Evolutionary conservation across 2,113 vertebrate genomes (phyloP), one percentile per base, ranked within the genome.

Genomic region (Astatotilapia flaviijosephi): DNA sequence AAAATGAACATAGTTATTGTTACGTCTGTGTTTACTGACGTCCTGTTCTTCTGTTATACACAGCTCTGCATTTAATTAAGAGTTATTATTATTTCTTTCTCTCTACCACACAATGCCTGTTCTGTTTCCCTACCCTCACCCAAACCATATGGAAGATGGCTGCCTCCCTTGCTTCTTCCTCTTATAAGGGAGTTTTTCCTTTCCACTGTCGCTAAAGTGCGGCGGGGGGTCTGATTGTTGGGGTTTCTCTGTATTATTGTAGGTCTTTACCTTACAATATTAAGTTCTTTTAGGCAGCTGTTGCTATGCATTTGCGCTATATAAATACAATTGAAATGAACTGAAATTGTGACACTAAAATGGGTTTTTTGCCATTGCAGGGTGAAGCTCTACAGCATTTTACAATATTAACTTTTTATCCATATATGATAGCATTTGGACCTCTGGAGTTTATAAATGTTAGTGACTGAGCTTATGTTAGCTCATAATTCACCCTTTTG

Each of bases 401-500:
- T 58, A 28, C 55, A 58, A 55, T 55, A 55, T 55, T 23, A 23
- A 58, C 0, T 58, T 58, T 58, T 58, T 9, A 56, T 58, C 23
- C 13, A 28, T 8, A 9, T 28, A 19, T 37, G 60, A n/a, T 12
- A n/a, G 0, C 17, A 5, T 65, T 65, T 35, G 60, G 9, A 65
- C 19, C 10, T 65, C 31, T 65, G 33, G 10, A 65, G 6, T n/a
- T 21, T 37, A 13, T n/a, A 35, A 65, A 65, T 37, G 33, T 35
- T 12, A 0, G 23, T 58, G 55, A 58, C 13, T 58, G 1, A 65
- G 19, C 60, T 37, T 7, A 0, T 35, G 0, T 65, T 37, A 13
- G 60, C 0, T 68, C 6, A 21, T 68, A 68, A 68, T 40, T 40
- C 33, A 40, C 11, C 37, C 7, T 21, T 65, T 65, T 26, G 23